A percentile compares a stretch with the other conserved stretches of the same genome.
Conservation (phyloP, 2,113 vertebrate species). For the Campylorhamphus procurvoides region DNA sequence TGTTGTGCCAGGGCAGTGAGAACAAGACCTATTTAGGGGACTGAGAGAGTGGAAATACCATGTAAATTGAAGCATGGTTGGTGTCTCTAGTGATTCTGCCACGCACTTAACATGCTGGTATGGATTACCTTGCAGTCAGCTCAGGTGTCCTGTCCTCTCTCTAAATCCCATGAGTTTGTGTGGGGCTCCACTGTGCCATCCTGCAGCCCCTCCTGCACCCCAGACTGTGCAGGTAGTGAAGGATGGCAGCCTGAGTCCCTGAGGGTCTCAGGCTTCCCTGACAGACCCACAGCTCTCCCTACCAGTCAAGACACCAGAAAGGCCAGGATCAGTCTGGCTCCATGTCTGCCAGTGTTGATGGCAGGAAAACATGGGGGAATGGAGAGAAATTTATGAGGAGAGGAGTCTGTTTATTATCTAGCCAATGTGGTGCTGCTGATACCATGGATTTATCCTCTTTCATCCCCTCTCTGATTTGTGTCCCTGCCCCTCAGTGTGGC, state of each 20-base stretch:
- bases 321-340: not conserved
- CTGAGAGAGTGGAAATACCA: not conserved
- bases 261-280: not conserved
- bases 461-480: constrained; percentile 76
- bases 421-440: constrained; percentile 71
- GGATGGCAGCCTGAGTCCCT: not conserved
- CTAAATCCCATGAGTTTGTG: not conserved
- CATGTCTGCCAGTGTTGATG: not conserved
- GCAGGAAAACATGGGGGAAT: not conserved
- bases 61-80: not conserved
- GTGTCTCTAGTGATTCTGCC: not conserved
- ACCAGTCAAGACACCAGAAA: not conserved
- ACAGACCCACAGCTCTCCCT: not conserved
- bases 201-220: not conserved
- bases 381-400: constrained; percentile 44
- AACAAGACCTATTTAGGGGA: not conserved
- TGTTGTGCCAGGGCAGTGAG: not conserved
- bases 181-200: not conserved
- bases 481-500: constrained; percentile 49
- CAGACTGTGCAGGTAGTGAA: not conserved
- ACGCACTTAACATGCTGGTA: fast-evolving
- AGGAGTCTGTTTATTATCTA: constrained; percentile 78
- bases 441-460: constrained; percentile 77
- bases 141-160: not conserved
- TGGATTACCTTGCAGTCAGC: not conserved